A percentile compares a stretch with the other conserved stretches of the same genome.
Conservation (phyloP, 2,888 invertebrate species). For the Thecophora atra region DNA sequence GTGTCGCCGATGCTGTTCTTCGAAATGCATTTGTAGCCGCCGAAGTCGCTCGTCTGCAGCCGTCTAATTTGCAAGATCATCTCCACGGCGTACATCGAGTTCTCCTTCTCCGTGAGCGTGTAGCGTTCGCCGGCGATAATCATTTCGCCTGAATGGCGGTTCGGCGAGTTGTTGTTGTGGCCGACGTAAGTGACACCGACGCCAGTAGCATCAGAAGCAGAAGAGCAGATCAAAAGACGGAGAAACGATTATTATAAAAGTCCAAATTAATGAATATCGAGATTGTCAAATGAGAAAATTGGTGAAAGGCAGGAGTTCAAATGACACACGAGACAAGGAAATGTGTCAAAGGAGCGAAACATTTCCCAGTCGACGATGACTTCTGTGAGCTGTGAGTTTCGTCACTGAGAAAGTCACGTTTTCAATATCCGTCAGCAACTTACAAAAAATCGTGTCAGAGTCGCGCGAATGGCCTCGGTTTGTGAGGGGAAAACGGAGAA, state of each 20-base stretch:
- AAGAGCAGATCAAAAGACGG: neutral
- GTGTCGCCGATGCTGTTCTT: conserved; percentile 93
- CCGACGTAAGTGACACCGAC: conserved; percentile 22
- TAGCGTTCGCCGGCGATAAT: conserved; percentile 89
- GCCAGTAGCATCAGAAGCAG: conserved; percentile 38
- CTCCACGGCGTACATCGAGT: conserved; percentile 84
- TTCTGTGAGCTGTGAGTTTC: conserved; percentile 29
- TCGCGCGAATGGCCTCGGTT: neutral
- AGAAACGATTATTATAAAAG: conserved; percentile 15
- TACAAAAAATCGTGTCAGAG: neutral
- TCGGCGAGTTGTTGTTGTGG: conserved; percentile 20
- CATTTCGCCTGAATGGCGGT: conserved; percentile 79
- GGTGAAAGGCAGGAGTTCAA: neutral
- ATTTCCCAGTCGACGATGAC: conserved; percentile 26
- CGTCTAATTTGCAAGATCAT: conserved; percentile 82
- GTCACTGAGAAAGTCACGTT: conserved; percentile 52
- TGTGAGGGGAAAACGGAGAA: neutral
- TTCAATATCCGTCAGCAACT: conserved; percentile 60
- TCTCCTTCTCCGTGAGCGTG: conserved; percentile 81
- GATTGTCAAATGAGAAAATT: too few species aligned
- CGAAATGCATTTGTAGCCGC: conserved; percentile 90
- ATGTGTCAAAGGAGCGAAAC: neutral
- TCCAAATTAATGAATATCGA: conserved; percentile 31
- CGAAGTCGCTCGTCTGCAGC: conserved; percentile 80
- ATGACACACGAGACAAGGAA: neutral